phyloP scores from a whole-genome alignment of 2,888 invertebrate species.

The Epirrhoe alternata region DNA sequence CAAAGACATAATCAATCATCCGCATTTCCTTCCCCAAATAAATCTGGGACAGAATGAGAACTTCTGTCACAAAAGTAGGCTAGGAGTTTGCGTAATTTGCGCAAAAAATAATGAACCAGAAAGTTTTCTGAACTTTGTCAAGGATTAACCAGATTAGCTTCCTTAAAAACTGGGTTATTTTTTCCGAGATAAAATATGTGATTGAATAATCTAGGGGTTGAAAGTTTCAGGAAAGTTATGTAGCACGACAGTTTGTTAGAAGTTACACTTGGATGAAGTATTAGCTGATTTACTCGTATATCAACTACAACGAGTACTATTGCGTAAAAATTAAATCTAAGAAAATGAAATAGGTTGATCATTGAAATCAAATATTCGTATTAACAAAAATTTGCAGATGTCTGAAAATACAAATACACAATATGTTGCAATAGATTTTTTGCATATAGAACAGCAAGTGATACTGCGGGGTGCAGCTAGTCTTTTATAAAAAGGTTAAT shows the following conservation, averaged over 20 bases:
- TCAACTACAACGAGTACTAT: too few species aligned
- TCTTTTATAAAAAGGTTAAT: too few species aligned
- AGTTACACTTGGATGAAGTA: too few species aligned
- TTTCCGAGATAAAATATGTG: not conserved
- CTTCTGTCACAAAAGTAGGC: constrained; percentile 18
- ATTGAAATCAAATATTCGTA: too few species aligned
- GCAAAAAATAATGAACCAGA: constrained; percentile 9
- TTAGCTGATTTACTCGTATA: too few species aligned
- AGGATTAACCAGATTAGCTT: not conserved
- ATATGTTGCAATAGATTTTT: too few species aligned
- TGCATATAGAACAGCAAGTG: too few species aligned
- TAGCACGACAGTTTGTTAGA: not conserved
- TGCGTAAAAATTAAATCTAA: too few species aligned
- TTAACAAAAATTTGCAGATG: too few species aligned
- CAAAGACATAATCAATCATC: constrained; percentile 28
- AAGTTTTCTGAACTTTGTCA: constrained; percentile 6
- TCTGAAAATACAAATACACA: too few species aligned
- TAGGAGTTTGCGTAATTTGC: constrained; percentile 17
- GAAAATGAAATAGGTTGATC: too few species aligned
- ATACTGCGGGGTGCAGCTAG: too few species aligned
- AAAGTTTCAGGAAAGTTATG: not conserved
- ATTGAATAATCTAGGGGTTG: not conserved
- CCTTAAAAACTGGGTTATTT: not conserved
- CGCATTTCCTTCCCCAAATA: constrained; percentile 7
- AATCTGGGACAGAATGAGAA: constrained; percentile 20